A percentile compares a stretch with the other conserved stretches of the same genome.
phyloP scores from a whole-genome alignment of 2,888 invertebrate genomes.

The Doris montereyensis region DNA sequence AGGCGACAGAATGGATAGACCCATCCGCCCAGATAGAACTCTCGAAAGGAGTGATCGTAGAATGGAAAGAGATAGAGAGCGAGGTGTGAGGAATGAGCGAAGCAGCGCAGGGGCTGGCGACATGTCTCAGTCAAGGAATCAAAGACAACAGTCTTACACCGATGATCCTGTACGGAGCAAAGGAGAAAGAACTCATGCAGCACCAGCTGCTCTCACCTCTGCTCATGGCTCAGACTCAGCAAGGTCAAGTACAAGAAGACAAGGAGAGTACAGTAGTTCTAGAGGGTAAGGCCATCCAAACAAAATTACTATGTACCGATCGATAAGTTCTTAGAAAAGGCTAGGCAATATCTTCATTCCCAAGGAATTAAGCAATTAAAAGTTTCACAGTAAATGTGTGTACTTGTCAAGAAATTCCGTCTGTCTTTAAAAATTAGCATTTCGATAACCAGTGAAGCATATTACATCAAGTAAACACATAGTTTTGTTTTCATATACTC shows the following conservation, averaged over 20 bases:
- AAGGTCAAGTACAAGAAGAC: not conserved
- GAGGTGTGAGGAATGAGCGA: constrained; percentile 14
- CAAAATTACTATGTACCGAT: no score
- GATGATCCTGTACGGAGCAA: constrained; percentile 15
- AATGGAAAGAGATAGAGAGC: constrained; percentile 1
- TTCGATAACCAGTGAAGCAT: no score
- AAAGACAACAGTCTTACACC: constrained; percentile 15
- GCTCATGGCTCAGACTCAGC: constrained; percentile 31
- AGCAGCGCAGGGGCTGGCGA: not conserved
- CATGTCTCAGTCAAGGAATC: not conserved
- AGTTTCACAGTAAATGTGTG: no score
- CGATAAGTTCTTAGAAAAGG: no score
- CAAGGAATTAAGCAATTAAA: no score
- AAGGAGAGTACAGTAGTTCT: constrained; percentile 19
- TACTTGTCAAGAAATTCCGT: no score
- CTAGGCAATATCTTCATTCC: no score
- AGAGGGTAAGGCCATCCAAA: constrained; percentile 5
- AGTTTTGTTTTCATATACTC: no score
- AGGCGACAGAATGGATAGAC: constrained; percentile 31
- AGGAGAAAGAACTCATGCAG: not conserved
- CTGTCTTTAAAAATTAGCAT: no score
- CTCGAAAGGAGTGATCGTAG: constrained; percentile 2
- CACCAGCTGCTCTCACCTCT: not conserved
- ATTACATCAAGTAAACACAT: no score
- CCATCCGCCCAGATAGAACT: constrained; percentile 26